Evolutionary conservation across 1,140 invertebrate genomes (phyloP), one percentile per base, ranked within the genome.

Genomic region (Nymphalis io): DNA sequence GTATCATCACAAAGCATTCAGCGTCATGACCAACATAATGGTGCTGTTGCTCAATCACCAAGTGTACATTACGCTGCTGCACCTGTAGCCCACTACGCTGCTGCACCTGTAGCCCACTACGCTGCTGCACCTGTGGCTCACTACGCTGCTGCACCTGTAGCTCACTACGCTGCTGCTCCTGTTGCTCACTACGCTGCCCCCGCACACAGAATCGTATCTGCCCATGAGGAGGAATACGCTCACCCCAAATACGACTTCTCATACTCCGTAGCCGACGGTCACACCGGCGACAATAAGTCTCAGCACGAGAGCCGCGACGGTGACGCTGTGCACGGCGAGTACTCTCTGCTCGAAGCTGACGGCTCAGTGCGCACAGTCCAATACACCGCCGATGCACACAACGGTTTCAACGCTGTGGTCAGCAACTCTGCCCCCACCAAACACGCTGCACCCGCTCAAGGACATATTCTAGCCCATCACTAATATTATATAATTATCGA

Each of bases 371-470:
- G 93, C 68, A 92, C 82, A 55, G 92, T 93, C 10, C 80, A 90
- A 67, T 93, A 93, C 86, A 87, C 89, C 66, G 93, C 93, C 15
- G 93, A 93, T 70, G 85, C 83, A 69, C 89, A 91, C 78, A 90
- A 85, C 70, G 92, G 84, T 48, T 94, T 93, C 86, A 93, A 93
- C 79, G 93, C 93, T 42, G 90, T 93, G 13, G 93, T 93, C 53
- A 88, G 88, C 75, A 91, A 92, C 86, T 92, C 92, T 39, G 92
- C 92, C 23, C 92, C 73, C 42, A 16, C 65, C 10, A 13, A 23
- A 3, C 69, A 65, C 33, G 72, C 74, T 48, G 73, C 72, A 5
- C 72, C 77, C 48, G 78, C 80, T 16, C 75, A 77, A 18, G 73
- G 69, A 3, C 53, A 63, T 48, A 20, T 62, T 67, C 42, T 59